Percentiles rank a stretch among this genome's conserved stretches.
These are phyloP conservation scores for Drosophila imparisetae DNA, from an alignment of 2,888 invertebrate genomes.

Conservation along the genomic window DNA sequence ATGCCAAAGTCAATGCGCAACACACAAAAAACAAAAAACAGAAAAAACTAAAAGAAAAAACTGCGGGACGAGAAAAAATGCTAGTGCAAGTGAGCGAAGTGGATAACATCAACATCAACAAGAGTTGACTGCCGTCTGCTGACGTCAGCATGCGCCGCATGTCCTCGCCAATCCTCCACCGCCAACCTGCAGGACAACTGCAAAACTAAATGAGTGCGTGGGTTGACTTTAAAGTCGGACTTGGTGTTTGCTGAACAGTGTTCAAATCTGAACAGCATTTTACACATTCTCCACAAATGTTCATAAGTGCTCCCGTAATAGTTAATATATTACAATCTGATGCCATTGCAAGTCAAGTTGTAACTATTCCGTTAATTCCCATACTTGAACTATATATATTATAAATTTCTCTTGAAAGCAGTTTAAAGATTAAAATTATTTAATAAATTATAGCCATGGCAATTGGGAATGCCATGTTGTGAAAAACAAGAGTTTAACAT, in stretches of 20 bases:
- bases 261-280: neutral
- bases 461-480: neutral
- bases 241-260: neutral
- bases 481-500: neutral
- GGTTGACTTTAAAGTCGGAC: neutral
- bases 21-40: neutral
- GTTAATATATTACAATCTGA: too few relatives aligned
- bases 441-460: neutral
- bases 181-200: neutral
- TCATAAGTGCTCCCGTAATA: too few relatives aligned
- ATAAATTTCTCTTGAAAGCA: neutral
- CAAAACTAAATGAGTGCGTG: neutral
- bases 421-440: neutral
- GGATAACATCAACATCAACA: conserved; percentile 23
- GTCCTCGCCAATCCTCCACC: neutral
- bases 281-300: too few relatives aligned
- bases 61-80: conserved; percentile 21
- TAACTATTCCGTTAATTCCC: neutral
- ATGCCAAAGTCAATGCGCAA: conserved; percentile 55
- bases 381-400: neutral
- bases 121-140: conserved; percentile 14
- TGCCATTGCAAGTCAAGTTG: neutral
- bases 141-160: conserved; percentile 3
- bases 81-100: conserved; percentile 29
- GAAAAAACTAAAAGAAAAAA: conserved; percentile 10